phyloP scores from a whole-genome alignment of 1,140 invertebrate species.

The Doryteuthis pealeii region DNA sequence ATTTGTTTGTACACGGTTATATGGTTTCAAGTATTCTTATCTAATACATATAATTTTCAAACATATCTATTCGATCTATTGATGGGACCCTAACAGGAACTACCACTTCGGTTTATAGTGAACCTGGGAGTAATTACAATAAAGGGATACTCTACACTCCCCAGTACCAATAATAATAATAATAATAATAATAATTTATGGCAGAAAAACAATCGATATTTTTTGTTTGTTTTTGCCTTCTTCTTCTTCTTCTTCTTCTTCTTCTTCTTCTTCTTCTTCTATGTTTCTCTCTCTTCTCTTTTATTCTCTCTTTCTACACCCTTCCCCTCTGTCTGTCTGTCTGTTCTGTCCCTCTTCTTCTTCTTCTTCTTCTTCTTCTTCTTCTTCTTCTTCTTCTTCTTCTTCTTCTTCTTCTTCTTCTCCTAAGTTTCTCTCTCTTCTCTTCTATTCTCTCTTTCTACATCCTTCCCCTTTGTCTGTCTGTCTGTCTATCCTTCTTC shows the following conservation, averaged over 20 bases:
- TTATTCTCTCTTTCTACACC: not conserved
- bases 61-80: no score
- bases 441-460: not conserved
- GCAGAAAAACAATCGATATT: no score
- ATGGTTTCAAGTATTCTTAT: no score
- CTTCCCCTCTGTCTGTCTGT: not conserved
- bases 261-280: not conserved
- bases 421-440: not conserved
- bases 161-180: no score
- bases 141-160: no score
- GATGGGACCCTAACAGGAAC: no score
- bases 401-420: not conserved
- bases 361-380: not conserved
- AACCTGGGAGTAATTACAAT: no score
- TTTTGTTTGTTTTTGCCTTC: not conserved
- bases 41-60: no score
- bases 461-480: not conserved
- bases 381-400: not conserved
- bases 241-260: conserved; percentile 2
- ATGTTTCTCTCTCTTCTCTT: not conserved
- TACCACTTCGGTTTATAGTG: no score
- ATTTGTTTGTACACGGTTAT: no score
- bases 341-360: not conserved
- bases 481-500: not conserved
- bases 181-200: no score